Percentiles rank a stretch among this genome's conserved stretches.
These are phyloP conservation scores for Desmophyllum pertusum DNA, from an alignment of 92 coral and sea anemone species.

Conservation along the genomic window DNA sequence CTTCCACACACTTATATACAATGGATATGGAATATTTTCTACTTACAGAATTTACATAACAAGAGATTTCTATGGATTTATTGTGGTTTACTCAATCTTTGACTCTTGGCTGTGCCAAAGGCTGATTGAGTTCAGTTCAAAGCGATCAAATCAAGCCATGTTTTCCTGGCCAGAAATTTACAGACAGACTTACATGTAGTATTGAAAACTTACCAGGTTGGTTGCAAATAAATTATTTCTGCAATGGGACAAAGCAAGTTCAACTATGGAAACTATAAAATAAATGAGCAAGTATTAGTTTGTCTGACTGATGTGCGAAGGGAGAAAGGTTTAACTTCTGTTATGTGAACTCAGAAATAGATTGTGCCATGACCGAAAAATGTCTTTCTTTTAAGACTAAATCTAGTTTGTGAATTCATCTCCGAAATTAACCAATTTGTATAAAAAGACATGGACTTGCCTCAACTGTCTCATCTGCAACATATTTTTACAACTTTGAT, in stretches of 20 bases:
- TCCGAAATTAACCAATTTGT: no score
- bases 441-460: no score
- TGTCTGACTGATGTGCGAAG: neutral
- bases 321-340: neutral
- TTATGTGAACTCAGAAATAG: neutral
- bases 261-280: neutral
- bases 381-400: neutral
- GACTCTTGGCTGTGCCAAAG: neutral
- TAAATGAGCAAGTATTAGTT: no score
- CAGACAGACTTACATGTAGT: neutral
- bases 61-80: neutral
- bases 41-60: neutral
- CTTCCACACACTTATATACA: neutral
- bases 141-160: neutral
- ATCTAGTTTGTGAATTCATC: neutral
- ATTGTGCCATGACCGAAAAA: neutral
- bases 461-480: no score
- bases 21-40: constrained; percentile 11
- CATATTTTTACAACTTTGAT: no score
- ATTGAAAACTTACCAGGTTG: neutral
- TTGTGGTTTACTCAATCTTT: neutral
- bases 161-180: neutral
- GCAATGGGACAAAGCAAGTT: neutral
- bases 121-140: neutral
- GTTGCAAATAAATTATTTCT: neutral